Base-by-base conservation (phyloP, 2,113 vertebrate species). In the Platichthys flesus region DNA sequence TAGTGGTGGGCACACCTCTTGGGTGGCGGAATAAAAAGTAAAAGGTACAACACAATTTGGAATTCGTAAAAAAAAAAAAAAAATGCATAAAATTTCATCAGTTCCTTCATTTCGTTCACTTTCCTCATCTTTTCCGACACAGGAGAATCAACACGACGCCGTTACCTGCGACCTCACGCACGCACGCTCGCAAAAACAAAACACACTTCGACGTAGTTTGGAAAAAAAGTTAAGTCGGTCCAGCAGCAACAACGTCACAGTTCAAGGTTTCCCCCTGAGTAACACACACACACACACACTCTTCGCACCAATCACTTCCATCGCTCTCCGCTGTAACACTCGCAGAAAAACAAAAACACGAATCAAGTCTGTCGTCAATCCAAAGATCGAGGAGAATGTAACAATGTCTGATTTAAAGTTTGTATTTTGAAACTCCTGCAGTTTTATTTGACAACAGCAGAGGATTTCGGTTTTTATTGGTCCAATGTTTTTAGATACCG, bases 21-120 rank as follows among this genome's bases (percentile, higher is more conserved):
- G 26, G 65, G 77, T 28, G 35, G 61, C 59, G 49, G 21, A 71
- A 79, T 75, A 78, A 74, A 62, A 67, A 16, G 62, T 5, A 21
- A 70, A 74, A 74, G 3, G 23, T 60, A 63, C 2, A 31, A 76
- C 18, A 56, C 54, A 78, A 83, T 64, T 59, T 55, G n/a, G 23
- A 40, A 72, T 67, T 65, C 23, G 51, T 54, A 78, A 15, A 23
- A 85, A 83, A 81, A 85, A 51, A 31, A 31, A 31, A 31, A 31
- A 31, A 7, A 31, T 1, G 31, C 64, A 82, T 79, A 86, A 59
- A 73, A 45, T 77, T 26, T 74, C 20, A 40, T 37, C 26, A 9
- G 3, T 23, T 68, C 58, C 9, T 24, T 45, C 55, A 62, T 75
- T 52, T 74, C 56, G 55, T n/a, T 56, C 45, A 66, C 23, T 65